Percentiles rank a stretch among this genome's conserved stretches.
phyloP scores from a whole-genome alignment of 2,888 invertebrate species.

The Tholera decimalis region DNA sequence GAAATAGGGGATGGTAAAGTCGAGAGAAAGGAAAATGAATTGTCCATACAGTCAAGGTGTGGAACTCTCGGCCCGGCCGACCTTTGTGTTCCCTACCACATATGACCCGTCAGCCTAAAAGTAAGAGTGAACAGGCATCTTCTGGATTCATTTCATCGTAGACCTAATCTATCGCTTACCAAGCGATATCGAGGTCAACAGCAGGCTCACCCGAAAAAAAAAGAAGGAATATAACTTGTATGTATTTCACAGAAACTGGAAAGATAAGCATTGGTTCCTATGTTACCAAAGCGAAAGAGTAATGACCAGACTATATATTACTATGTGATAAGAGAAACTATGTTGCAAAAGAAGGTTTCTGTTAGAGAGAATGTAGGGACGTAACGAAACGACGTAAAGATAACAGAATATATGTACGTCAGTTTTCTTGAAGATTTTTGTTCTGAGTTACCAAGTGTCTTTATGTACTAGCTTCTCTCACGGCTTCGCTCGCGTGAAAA shows the following conservation, averaged over 20 bases:
- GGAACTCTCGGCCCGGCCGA: too few relatives aligned
- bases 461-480: too few relatives aligned
- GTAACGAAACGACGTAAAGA: not conserved
- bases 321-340: conserved; percentile 14
- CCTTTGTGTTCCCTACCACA: too few relatives aligned
- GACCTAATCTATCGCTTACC: too few relatives aligned
- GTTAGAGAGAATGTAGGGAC: not conserved
- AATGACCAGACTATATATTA: conserved; percentile 19
- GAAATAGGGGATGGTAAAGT: too few relatives aligned
- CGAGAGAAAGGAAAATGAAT: too few relatives aligned
- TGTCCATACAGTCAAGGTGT: too few relatives aligned
- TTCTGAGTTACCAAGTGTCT: not conserved
- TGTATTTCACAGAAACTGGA: not conserved
- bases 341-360: not conserved
- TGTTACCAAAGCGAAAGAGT: conserved; percentile 14
- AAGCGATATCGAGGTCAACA: too few relatives aligned
- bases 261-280: conserved; percentile 13
- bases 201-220: not conserved
- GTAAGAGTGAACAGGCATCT: too few relatives aligned
- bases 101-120: too few relatives aligned
- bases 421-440: not conserved
- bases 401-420: not conserved
- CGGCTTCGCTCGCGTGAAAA: too few relatives aligned
- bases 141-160: too few relatives aligned
- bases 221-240: not conserved